Evolutionary conservation across 2,888 invertebrate genomes (phyloP).

Genomic region (Lampropteryx suffumata): DNA sequence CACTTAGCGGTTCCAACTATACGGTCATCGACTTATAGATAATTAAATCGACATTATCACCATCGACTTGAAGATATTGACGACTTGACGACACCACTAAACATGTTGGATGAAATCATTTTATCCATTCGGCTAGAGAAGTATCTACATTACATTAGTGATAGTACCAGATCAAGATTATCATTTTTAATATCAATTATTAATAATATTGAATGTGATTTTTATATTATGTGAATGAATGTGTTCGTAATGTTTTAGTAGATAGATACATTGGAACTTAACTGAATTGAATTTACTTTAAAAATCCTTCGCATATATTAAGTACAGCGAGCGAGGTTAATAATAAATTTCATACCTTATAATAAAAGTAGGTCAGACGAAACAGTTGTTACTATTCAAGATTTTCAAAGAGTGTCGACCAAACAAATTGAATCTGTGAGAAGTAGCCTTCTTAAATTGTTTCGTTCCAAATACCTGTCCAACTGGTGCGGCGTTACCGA

Average conservation of each 20-base stretch:
- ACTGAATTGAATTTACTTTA: too few species aligned
- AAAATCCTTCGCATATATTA: too few species aligned
- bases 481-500: conserved; percentile 25
- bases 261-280: too few species aligned
- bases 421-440: conserved; percentile 11
- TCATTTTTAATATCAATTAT: too few species aligned
- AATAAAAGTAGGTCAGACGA: conserved; percentile 7
- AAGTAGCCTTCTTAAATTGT: conserved; percentile 17
- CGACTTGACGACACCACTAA: neutral
- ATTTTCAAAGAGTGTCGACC: conserved; percentile 8
- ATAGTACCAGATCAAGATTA: too few species aligned
- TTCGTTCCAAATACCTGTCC: conserved; percentile 33
- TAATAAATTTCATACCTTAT: too few species aligned
- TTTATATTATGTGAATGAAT: too few species aligned
- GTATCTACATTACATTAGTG: too few species aligned
- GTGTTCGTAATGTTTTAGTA: too few species aligned
- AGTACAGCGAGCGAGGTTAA: too few species aligned
- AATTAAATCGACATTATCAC: conserved; percentile 60
- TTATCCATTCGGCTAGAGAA: too few species aligned
- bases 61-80: conserved; percentile 31
- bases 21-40: conserved; percentile 73
- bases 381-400: conserved; percentile 6
- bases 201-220: too few species aligned
- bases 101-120: neutral
- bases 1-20: conserved; percentile 51